Evolutionary conservation across 2,113 vertebrate species (phyloP), one percentile per base, ranked within the genome.

Genomic region (Aplodontia rufa): DNA sequence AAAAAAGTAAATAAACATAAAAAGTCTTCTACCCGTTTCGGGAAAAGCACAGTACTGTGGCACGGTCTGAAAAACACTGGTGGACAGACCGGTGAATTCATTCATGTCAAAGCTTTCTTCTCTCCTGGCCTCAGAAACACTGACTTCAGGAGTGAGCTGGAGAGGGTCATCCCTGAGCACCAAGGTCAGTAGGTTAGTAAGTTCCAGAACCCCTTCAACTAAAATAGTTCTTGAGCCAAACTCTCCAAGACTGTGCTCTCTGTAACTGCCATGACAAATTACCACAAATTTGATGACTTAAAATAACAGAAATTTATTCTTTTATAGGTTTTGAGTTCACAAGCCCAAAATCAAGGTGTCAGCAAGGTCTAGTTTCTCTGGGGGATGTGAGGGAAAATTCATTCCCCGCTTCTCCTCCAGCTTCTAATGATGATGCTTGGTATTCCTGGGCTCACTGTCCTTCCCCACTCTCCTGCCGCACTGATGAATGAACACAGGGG

Each of bases 191-290:
- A 76, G 55, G 11, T 81, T 32, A 93, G 68, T 30, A 64, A 74
- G 49, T 75, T 91, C 80, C 24, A 94, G 58, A 58, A 72, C 6
- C 17, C 24, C 42, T 90, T 62, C 75, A 90, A 64, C 35, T 95
- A 85, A 81, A 96, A 92, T 35, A 75, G 8, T 8, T 82, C 74
- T 69, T 71, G 11, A 83, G 14, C 58, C 35, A 74, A 60, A 82
- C 2, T 93, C 16, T 79, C 40, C 12, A 78, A 92, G 24, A 26
- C 40, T 55, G 16, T 45, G 17, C 37, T 88, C 66, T 85, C 55
- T 88, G 35, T 69, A 37, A 28, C 20, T 88, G 64, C 28, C 37
- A 22, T 89, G 89, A 62, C 62, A 97, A 95, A 88, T 26, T 40
- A 49, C 72, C 30, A 82, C 35, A 87, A 90, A 90, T 11, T 22